Evolutionary conservation across 2,113 vertebrate genomes (phyloP), one percentile per base, ranked within the genome.

Genomic region (Oreochromis tanganicae): DNA sequence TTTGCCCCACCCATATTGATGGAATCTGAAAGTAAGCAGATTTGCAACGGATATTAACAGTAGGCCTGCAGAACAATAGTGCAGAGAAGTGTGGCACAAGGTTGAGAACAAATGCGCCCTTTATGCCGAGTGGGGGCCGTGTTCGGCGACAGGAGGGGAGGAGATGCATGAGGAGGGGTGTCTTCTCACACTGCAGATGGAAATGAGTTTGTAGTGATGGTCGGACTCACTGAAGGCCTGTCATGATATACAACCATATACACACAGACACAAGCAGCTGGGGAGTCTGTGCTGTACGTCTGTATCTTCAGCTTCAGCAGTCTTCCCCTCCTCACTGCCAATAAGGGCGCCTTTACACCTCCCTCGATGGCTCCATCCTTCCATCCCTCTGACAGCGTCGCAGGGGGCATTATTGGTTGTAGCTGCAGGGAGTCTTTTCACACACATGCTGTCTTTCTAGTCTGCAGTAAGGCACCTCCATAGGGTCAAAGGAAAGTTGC

Each of bases 11-110:
- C 92, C 68, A 85, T 91, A 92, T 91, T 93, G 94, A 93, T 92
- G 93, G 95, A 96, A 96, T 96, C 93, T 95, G 94, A 96, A 96
- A 96, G 95, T 96, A 96, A 96, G 96, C 95, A 95, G 95, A 96
- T 95, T 96, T 95, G 89, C 85, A 91, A 93, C 86, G 92, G 93
- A 95, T 94, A 94, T 95, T 94, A 95, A 94, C 91, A 94, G 95
- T 93, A 93, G 93, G 91, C 87, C 54, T 79, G 27, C 83, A 88
- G 94, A 95, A 96, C 96, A 96, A 96, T 95, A 93, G 94, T 1
- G 29, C 32, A 17, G 91, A 88, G 89, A 89, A 86, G 84, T 80
- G 56, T 82, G 89, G 92, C 91, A 87, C 92, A 95, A 88, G 88
- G 83, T 85, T 81, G 91, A 91, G 92, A 90, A 95, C 94, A 95